Evolutionary conservation across 2,888 invertebrate species (phyloP).

Genomic region (Melieria omissa): DNA sequence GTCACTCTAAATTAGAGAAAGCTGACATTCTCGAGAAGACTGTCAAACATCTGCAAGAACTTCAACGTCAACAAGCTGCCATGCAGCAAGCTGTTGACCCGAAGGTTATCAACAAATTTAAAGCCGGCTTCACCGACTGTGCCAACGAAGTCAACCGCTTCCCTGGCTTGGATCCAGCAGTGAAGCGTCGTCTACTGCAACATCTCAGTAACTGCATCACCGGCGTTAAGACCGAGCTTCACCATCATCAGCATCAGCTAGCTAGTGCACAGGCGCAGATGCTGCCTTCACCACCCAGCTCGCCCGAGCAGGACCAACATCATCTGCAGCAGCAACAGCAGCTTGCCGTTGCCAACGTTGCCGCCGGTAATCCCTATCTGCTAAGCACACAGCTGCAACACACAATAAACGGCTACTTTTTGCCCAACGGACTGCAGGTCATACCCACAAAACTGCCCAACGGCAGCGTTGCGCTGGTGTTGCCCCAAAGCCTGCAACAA

Average conservation of each 20-base stretch:
- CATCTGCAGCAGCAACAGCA: constrained; percentile 44
- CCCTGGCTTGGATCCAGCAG: constrained; percentile 78
- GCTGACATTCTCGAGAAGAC: constrained; percentile 96
- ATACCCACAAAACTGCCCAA: constrained; percentile 85
- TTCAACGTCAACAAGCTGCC: constrained; percentile 88
- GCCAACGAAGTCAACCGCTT: constrained; percentile 83
- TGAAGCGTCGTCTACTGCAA: constrained; percentile 79
- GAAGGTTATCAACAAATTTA: constrained; percentile 84
- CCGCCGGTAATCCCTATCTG: constrained; percentile 46
- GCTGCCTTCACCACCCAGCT: constrained; percentile 68
- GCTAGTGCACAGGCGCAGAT: constrained; percentile 58
- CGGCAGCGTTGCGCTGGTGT: constrained; percentile 83
- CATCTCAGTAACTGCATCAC: constrained; percentile 80
- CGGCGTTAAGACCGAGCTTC: constrained; percentile 64
- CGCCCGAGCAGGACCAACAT: constrained; percentile 61
- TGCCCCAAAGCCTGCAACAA: constrained; percentile 74
- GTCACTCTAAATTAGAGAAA: constrained; percentile 94
- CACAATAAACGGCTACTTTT: constrained; percentile 71
- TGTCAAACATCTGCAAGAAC: constrained; percentile 88
- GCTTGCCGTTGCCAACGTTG: constrained; percentile 24
- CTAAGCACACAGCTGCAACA: constrained; percentile 61
- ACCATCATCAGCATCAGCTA: constrained; percentile 60
- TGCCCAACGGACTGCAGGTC: constrained; percentile 79
- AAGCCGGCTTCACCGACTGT: constrained; percentile 89
- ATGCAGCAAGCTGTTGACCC: constrained; percentile 87